Conservation (phyloP, 2,113 vertebrate genomes). For the Galeopterus variegatus region DNA sequence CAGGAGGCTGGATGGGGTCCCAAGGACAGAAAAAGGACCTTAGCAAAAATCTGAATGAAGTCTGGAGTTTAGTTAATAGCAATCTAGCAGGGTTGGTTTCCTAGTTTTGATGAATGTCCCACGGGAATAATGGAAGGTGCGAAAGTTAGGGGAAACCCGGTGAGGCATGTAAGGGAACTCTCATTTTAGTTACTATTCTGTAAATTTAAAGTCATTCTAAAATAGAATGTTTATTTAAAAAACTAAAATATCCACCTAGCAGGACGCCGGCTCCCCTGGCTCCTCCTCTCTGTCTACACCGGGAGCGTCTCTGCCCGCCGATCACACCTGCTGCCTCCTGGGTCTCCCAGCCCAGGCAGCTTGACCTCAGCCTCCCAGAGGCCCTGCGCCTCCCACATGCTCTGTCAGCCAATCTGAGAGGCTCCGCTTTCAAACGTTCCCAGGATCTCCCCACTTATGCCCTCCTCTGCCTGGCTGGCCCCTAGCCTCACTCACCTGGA, state of each 20-base stretch:
- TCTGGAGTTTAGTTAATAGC: background rate
- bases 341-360: background rate
- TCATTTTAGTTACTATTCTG: background rate
- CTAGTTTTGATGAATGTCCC: background rate
- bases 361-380: no score
- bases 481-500: background rate
- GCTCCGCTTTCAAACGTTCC: background rate
- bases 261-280: background rate
- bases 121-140: no score
- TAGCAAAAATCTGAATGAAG: background rate
- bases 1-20: background rate
- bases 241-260: background rate
- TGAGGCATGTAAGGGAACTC: background rate
- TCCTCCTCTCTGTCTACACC: background rate
- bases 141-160: background rate
- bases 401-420: no score
- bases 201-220: background rate
- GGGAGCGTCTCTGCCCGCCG: background rate
- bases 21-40: no score
- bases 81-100: fast-evolving
- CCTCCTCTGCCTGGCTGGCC: background rate
- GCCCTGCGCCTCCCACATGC: background rate
- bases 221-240: background rate
- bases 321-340: background rate
- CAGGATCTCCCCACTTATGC: no score